Percentiles rank a stretch among this genome's conserved stretches.
Conservation (phyloP, 2,113 vertebrate genomes). For the Rhabdornis inornatus region DNA sequence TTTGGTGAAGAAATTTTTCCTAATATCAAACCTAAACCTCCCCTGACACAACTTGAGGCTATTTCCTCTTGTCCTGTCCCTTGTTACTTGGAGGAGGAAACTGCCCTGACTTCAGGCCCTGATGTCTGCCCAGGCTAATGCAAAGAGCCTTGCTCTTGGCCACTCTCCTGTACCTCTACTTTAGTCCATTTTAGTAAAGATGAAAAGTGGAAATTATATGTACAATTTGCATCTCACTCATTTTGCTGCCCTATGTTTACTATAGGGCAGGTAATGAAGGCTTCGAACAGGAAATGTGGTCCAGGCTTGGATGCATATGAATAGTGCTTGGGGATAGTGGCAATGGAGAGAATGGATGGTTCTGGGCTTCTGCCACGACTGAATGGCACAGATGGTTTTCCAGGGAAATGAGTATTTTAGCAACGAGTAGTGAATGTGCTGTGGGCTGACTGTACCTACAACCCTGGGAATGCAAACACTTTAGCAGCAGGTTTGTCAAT, state of each 20-base stretch:
- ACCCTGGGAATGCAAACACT: slow-evolving; percentile 25
- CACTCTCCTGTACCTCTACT: not conserved
- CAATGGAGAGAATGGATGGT: not conserved
- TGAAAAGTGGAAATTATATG: not conserved
- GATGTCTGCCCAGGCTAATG: not conserved
- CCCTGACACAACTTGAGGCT: not conserved
- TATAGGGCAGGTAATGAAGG: not conserved
- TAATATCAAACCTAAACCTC: not conserved
- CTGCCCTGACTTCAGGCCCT: not conserved
- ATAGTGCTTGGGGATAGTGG: not conserved
- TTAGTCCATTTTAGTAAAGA: not conserved
- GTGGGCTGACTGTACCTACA: slow-evolving; percentile 6
- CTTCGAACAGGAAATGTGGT: not conserved
- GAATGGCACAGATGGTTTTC: slow-evolving; percentile 44
- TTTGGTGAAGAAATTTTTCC: not conserved
- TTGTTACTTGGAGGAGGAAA: not conserved
- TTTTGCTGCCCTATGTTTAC: not conserved
- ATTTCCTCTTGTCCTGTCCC: not conserved
- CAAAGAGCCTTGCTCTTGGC: not conserved
- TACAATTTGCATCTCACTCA: not conserved
- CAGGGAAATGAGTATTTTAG: slow-evolving; percentile 41
- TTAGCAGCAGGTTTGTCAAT: slow-evolving; percentile 58
- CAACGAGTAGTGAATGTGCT: not conserved
- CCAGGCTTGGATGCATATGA: not conserved
- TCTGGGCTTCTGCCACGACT: slow-evolving; percentile 7